Base-by-base conservation (phyloP, 2,888 invertebrate species). In the Andrena marginata region DNA sequence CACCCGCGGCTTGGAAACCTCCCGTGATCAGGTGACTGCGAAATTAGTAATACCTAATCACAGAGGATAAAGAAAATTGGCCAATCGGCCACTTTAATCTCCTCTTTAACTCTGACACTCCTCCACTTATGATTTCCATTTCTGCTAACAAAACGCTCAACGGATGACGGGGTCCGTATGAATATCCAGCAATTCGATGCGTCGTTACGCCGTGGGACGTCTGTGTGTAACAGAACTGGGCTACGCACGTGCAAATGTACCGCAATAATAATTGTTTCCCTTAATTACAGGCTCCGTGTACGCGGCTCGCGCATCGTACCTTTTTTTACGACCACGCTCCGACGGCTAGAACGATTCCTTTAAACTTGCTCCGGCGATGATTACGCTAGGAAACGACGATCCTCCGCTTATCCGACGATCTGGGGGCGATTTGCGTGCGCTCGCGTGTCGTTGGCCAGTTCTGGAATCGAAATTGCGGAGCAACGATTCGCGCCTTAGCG, bases 241-340 rank as follows among this genome's bases (percentile, higher is more conserved):
- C 77, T 77, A 79, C 89, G 84, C 90, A 88, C 89, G 91, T 90
- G 89, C 82, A 87, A 80, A 85, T 92, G 87, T 92, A 92, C 92
- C 92, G 92, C 91, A 92, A 92, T 88, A 83, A 91, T 92, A 92
- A 92, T 92, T 92, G 89, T 92, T 91, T 83, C 86, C 56, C 87
- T 84, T 89, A 92, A 92, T 92, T 92, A 89, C 80, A 33, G 59
- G 64, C 60, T 48, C 67, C 29, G 51, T 23, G 85, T 78, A 60
- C 71, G 73, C 60, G 42, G 23, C 48, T 60, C 65, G 35, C 49
- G 72, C 82, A 79, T 80, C 79, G 65, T 63, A 59, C 48, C 10
- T 77, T 77, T 77, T 77, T 72, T 68, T 33, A 16, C 56, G 4
- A 81, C 64, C 48, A 3, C 20, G 60, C 4, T 10, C 51, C 20